Base-by-base conservation (phyloP, 2,888 invertebrate species). In the Cyclophora punctaria region DNA sequence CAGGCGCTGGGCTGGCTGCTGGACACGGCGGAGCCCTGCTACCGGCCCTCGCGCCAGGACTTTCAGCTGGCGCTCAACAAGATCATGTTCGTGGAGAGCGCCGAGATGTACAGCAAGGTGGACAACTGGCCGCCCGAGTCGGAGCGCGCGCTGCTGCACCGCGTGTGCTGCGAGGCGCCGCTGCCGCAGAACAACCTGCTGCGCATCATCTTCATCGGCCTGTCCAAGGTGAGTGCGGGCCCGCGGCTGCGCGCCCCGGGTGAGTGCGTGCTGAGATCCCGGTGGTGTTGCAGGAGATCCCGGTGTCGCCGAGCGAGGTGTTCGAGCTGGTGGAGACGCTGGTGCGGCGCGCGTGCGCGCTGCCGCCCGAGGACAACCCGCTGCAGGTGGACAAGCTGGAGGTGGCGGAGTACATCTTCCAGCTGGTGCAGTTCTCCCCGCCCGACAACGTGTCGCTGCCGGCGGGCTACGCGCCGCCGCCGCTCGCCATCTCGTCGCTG, bases 51-150 rank as follows among this genome's bases (percentile, higher is more conserved):
- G 35, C 84, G 92, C 1, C 89, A 90, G 40, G 96, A 96, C 66
- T 95, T 93, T 69, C 90, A 93, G 62, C 93, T 93, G 64, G 93
- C 93, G 0, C 80, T 96, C 48, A 93, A 95, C 61, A 96, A 96
- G 88, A 90, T 94, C 66, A 89, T 96, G 73, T 90, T 96, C 58
- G 88, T 96, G 57, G 96, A 96, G 74, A 90, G 91, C 51, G 90
- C 92, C 0, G 96, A 96, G 56, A 91, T 93, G 52, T 96, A 96
- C 83, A 94, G 93, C 68, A 95, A 95, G 76, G 87, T 92, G 56
- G 94, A 95, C 80, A 94, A 94, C 78, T 98, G 98, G 96, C 97
- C 97, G 1, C 93, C 96, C 0, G 98, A 99, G 80, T 92, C 93
- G 5, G 98, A 98, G 67, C 90, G 98, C 60, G 92, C 92, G 35